A percentile compares a stretch with the other conserved stretches of the same genome.
Evolutionary conservation across 2,797 vertebrate genomes (phyloP).

Genomic region (Arrhamphus sclerolepis): DNA sequence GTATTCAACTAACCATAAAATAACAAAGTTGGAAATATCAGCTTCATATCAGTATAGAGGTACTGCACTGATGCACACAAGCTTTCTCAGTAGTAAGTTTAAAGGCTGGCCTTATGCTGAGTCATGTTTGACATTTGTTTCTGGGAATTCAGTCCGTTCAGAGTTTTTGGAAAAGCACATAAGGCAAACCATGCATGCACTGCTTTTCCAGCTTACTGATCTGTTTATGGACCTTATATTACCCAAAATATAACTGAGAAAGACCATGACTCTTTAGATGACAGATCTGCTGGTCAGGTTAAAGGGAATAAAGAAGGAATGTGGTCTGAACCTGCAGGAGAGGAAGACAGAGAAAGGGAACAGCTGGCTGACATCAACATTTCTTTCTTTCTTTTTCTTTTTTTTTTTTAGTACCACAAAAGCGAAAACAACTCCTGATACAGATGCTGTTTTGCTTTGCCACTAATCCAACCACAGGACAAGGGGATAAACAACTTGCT

Average conservation of each 20-base stretch:
- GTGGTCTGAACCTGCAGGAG: conserved; percentile 46
- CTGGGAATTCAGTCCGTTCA: not conserved
- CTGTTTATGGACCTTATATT: conserved; percentile 57
- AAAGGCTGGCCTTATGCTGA: conserved; percentile 15
- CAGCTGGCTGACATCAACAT: conserved; percentile 59
- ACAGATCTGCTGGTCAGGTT: conserved; percentile 60
- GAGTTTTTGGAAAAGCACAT: conserved; percentile 33
- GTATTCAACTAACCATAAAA: not conserved
- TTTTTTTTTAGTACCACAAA: not conserved
- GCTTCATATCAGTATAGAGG: not conserved
- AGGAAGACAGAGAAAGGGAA: conserved; percentile 55
- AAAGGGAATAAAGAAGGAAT: conserved; percentile 61
- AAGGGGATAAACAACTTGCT: conserved; percentile 44
- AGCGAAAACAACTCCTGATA: conserved; percentile 52
- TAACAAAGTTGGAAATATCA: not conserved
- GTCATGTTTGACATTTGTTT: conserved; percentile 14
- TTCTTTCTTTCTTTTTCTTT: not conserved
- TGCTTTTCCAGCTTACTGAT: conserved; percentile 52
- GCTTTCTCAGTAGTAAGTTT: conserved; percentile 21
- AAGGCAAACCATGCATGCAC: conserved; percentile 36
- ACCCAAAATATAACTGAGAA: conserved; percentile 49
- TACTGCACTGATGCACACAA: not conserved
- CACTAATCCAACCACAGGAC: conserved; percentile 16
- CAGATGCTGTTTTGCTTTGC: conserved; percentile 45
- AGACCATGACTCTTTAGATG: conserved; percentile 39